Evolutionary conservation across 23 tunicate species (phyloP).

Genomic region (Phallusia fumigata): DNA sequence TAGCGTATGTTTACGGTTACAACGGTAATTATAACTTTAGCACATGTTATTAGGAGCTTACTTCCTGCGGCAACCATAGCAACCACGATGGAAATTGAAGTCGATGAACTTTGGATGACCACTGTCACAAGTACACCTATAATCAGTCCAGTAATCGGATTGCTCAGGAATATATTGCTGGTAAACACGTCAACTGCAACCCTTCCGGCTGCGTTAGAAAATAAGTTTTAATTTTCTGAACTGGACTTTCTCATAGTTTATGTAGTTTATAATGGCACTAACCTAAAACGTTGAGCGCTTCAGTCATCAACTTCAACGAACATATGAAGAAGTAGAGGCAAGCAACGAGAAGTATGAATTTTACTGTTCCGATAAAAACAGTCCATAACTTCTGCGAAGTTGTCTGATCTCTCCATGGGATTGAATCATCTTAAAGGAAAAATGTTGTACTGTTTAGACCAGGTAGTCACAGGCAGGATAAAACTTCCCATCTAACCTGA

Average conservation of each 20-base stretch:
- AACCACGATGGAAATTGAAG: constrained; percentile 79
- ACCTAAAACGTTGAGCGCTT: constrained; percentile 48
- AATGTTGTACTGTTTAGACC: too few relatives aligned
- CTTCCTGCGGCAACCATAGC: constrained; percentile 70
- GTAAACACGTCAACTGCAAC: constrained; percentile 55
- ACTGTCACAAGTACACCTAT: constrained; percentile 82
- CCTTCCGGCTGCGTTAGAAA: constrained; percentile 55
- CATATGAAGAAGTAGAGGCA: constrained; percentile 55
- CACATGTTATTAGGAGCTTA: constrained; percentile 1
- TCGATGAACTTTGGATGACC: constrained; percentile 83
- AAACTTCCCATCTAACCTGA: too few relatives aligned
- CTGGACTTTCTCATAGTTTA: too few relatives aligned
- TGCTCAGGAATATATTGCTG: constrained; percentile 32
- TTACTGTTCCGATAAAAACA: constrained; percentile 15
- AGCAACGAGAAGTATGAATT: constrained; percentile 20
- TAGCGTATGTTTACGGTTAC: too few relatives aligned
- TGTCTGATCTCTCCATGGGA: constrained; percentile 25
- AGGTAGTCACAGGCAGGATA: too few relatives aligned
- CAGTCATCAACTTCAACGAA: constrained; percentile 37
- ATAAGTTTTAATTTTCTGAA: neutral
- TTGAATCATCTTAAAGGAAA: neutral
- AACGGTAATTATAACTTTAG: neutral
- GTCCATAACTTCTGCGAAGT: constrained; percentile 17
- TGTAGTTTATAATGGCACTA: neutral
- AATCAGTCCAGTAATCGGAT: constrained; percentile 82